Evolutionary conservation across 1,140 invertebrate species (phyloP).

Genomic region (Rhizoglyphus robini): DNA sequence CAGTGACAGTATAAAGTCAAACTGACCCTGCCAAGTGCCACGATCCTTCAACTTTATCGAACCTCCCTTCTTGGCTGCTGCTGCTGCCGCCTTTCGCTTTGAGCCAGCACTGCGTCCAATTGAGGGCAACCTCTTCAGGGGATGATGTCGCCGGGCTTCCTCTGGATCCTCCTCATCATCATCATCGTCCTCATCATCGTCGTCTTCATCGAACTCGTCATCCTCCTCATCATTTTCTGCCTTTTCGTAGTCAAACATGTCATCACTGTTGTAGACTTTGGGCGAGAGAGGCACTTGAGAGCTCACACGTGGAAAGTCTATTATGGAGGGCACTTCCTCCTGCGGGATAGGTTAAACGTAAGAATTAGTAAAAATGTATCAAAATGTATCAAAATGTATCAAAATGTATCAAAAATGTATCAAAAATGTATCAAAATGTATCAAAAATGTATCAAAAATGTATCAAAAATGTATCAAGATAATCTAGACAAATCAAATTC

Average conservation of each 20-base stretch:
- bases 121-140: background rate
- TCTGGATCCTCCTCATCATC: constrained; percentile 1
- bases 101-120: background rate
- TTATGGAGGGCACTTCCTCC: background rate
- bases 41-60: constrained; percentile 38
- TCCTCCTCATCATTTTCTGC: constrained; percentile 18
- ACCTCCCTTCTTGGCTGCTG: background rate
- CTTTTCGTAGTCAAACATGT: constrained; percentile 4
- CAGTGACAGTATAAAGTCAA: constrained; percentile 41
- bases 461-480: no score
- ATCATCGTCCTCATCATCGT: constrained; percentile 24
- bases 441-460: no score
- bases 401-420: no score
- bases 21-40: constrained; percentile 42
- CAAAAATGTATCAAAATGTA: no score
- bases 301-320: constrained; percentile 26
- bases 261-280: constrained; percentile 16
- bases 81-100: background rate
- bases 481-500: no score
- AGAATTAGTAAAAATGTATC: background rate
- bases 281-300: constrained; percentile 29
- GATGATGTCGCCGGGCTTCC: background rate
- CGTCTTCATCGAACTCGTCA: background rate
- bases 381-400: background rate
- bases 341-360: background rate